A percentile compares a stretch with the other conserved stretches of the same genome.
phyloP scores from a whole-genome alignment of 1,140 invertebrate genomes.

The Lordiphosa stackelbergi region DNA sequence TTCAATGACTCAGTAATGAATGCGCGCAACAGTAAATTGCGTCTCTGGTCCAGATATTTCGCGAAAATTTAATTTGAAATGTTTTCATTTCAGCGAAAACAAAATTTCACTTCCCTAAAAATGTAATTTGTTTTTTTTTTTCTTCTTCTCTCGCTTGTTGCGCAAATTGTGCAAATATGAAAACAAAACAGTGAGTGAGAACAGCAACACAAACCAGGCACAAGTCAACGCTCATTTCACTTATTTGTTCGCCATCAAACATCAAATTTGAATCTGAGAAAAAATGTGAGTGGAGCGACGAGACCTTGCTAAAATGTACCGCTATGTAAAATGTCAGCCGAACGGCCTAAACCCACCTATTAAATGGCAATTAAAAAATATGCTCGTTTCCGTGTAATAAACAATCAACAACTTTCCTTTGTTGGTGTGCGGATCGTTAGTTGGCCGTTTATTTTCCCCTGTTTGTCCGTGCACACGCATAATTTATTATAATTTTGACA shows the following conservation, averaged over 20 bases:
- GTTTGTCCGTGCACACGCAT: slow-evolving; percentile 16
- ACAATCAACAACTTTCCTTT: slow-evolving; percentile 48
- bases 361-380: slow-evolving; percentile 10
- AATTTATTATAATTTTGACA: slow-evolving; percentile 54
- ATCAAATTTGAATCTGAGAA: not conserved
- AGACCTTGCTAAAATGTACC: slow-evolving; percentile 7
- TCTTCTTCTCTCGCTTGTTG: not conserved
- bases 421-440: slow-evolving; percentile 38
- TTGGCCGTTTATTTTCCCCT: slow-evolving; percentile 2
- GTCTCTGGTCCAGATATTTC: not conserved
- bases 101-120: slow-evolving; percentile 8
- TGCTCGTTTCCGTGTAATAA: slow-evolving; percentile 10
- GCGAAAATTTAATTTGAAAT: slow-evolving; percentile 3
- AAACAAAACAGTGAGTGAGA: not conserved
- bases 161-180: slow-evolving; percentile 1
- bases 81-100: slow-evolving; percentile 7
- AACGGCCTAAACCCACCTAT: slow-evolving; percentile 5
- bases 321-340: slow-evolving; percentile 8
- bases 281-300: not conserved
- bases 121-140: not conserved
- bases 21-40: not conserved
- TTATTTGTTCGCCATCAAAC: slow-evolving; percentile 2
- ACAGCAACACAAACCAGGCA: no score
- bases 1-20: no score
- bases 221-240: not conserved